Evolutionary conservation across 2,113 vertebrate species (phyloP).

Genomic region (Periophthalmus modestus): DNA sequence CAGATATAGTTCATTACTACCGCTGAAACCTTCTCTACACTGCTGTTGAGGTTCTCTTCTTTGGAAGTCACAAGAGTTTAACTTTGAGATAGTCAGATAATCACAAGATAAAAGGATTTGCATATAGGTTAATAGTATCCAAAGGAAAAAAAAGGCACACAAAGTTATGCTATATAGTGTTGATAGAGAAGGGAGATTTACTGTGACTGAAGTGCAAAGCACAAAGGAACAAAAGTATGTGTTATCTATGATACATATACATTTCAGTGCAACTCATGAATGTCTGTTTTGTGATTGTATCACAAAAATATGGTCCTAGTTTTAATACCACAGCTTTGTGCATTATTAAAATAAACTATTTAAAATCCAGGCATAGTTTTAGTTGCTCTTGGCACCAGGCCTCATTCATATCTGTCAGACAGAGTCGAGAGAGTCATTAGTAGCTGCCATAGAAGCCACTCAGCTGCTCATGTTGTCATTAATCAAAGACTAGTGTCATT

Average conservation of each 20-base stretch:
- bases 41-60: too few species aligned
- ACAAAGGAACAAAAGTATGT: too few species aligned
- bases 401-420: conserved; percentile 55
- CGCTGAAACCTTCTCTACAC: too few species aligned
- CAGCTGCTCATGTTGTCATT: conserved; percentile 47
- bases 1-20: too few species aligned
- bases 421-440: conserved; percentile 53
- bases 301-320: neutral
- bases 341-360: neutral
- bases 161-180: neutral
- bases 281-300: neutral
- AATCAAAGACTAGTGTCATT: conserved; percentile 54
- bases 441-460: conserved; percentile 41
- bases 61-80: too few species aligned
- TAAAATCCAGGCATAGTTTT: neutral
- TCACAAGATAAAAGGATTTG: neutral
- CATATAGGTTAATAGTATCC: neutral
- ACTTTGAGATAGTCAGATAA: too few species aligned
- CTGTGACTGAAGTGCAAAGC: neutral
- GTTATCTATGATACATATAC: too few species aligned
- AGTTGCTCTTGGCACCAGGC: neutral
- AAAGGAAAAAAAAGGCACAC: neutral
- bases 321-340: neutral
- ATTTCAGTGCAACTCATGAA: neutral
- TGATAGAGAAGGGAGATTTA: neutral